Evolutionary conservation across 2,797 vertebrate genomes (phyloP), one percentile per base, ranked within the genome.

Genomic region (Chelon labrosus): DNA sequence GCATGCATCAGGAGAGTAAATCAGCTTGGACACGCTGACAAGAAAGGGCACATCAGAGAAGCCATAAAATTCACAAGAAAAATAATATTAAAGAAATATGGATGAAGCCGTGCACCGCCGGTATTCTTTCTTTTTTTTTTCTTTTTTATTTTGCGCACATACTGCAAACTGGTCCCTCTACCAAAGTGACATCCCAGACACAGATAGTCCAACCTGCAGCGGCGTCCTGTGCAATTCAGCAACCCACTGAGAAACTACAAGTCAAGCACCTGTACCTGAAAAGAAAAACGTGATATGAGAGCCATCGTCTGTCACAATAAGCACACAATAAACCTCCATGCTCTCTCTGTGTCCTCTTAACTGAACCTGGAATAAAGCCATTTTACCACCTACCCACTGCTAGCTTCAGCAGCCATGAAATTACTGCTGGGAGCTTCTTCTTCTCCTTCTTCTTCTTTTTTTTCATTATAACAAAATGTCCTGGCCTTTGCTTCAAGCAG

Each of bases 1-100:
- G 90, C 90, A 94, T 91, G 89, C 91, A 90, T 91, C 85, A 73
- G 88, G 85, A 87, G 80, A 92, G 91, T 93, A 91, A 93, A 94
- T 94, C 90, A 87, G 88, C 88, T 86, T 75, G 88, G 89, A 92
- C 93, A 90, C 59, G 59, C 84, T 92, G 92, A 93, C 92, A 91
- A 94, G 86, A 89, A 92, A 93, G 92, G 91, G 90, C 92, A 92
- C 85, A 85, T 86, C 85, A 86, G 88, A 84, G 84, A 77, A 80
- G 82, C 82, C 72, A 74, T 88, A 79, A 81, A 93, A 86, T 72
- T 82, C 83, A 82, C 65, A 70, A 79, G 81, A 77, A 90, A 88
- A 90, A 89, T 90, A 89, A 87, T 87, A 86, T 85, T 88, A 87
- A 84, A 88, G 77, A 89, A 85, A 83, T 82, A 85, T 83, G 74